phyloP scores from a whole-genome alignment of 2,888 invertebrate species.

The Matsumyia berberina region DNA sequence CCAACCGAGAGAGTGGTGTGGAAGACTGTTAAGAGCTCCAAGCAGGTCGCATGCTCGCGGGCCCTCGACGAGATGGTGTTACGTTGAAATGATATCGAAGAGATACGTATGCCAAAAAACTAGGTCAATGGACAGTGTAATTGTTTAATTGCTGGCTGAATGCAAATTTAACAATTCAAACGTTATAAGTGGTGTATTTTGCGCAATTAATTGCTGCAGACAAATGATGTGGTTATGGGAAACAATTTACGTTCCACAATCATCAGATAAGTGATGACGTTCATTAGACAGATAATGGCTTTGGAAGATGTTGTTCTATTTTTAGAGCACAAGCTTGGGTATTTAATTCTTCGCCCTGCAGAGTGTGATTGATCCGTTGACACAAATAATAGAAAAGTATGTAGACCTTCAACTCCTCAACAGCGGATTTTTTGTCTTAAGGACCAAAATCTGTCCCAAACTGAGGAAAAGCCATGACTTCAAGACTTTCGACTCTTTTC shows the following conservation, averaged over 20 bases:
- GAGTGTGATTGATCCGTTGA: too few species aligned
- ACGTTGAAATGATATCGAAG: constrained; percentile 18
- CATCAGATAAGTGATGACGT: not conserved
- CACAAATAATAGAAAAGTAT: too few species aligned
- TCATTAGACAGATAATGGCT: not conserved
- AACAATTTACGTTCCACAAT: constrained; percentile 20
- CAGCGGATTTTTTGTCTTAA: too few species aligned
- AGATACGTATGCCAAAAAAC: not conserved
- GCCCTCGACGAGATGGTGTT: not conserved
- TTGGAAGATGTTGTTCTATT: not conserved
- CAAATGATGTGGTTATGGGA: constrained; percentile 16
- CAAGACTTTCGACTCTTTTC: too few species aligned
- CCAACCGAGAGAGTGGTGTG: constrained; percentile 1
- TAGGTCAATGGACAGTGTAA: constrained; percentile 36
- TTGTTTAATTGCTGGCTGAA: constrained; percentile 39
- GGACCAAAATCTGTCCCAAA: too few species aligned
- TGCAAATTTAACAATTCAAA: constrained; percentile 25
- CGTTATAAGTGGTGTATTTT: not conserved
- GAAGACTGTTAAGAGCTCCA: constrained; percentile 10
- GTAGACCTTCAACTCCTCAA: too few species aligned
- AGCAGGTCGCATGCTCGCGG: constrained; percentile 1
- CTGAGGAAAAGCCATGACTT: too few species aligned
- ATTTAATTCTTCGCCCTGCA: too few species aligned
- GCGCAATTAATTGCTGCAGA: constrained; percentile 5
- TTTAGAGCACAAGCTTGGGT: not conserved